Conservation (phyloP, 2,113 vertebrate species). For the Cercopithecus mona region DNA sequence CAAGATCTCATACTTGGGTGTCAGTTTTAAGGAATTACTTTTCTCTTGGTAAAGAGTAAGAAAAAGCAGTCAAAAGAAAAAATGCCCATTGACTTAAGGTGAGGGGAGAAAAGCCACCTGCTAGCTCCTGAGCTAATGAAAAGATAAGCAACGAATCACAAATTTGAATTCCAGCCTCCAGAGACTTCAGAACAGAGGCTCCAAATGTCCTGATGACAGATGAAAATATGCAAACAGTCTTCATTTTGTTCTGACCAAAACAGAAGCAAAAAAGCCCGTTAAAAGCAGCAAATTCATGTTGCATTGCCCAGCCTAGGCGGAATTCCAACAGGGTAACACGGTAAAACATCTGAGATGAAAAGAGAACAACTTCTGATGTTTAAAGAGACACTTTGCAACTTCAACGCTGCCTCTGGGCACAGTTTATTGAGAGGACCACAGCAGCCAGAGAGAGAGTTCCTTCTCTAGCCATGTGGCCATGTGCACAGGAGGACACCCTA, state of each 20-base stretch:
- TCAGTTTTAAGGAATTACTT: conserved; percentile 5
- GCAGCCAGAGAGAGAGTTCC: not conserved
- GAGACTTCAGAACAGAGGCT: conserved; percentile 54
- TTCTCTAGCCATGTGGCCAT: not conserved
- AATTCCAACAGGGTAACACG: conserved; percentile 57
- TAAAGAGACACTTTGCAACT: conserved; percentile 63
- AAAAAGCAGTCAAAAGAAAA: conserved; percentile 46
- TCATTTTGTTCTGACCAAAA: conserved; percentile 42
- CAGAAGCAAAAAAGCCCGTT: conserved; percentile 43
- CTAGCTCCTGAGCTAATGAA: conserved; percentile 61
- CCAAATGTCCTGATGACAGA: conserved; percentile 34
- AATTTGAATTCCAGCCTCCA: conserved; percentile 71
- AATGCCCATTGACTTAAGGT: conserved; percentile 23
- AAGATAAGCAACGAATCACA: conserved; percentile 58
- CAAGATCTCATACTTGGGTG: not conserved
- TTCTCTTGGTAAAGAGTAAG: conserved; percentile 21
- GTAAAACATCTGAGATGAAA: conserved; percentile 72
- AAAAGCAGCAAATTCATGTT: conserved; percentile 36
- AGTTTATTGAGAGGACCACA: conserved; percentile 33
- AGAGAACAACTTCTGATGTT: conserved; percentile 50
- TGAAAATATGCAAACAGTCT: conserved; percentile 45
- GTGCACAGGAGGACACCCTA: not conserved
- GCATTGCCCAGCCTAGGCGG: not conserved
- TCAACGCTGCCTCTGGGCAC: conserved; percentile 27
- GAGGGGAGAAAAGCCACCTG: conserved; percentile 46